Evolutionary conservation across 2,113 vertebrate genomes (phyloP), one percentile per base, ranked within the genome.

Genomic region (Barnardius zonarius): DNA sequence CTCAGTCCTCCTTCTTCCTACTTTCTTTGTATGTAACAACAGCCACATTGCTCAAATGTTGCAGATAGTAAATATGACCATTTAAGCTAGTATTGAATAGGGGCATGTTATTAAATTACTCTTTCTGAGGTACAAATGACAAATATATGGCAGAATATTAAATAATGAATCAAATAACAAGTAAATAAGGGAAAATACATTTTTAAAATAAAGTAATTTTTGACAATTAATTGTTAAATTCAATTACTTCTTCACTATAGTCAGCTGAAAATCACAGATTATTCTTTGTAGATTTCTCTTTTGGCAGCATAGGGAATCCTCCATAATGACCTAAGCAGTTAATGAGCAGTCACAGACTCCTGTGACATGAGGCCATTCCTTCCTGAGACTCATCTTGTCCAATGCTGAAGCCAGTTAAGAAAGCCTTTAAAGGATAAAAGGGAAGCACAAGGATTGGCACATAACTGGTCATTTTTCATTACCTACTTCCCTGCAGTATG

Each of bases 41-140:
- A 41, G 19, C 31, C 5, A 5, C 7, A 2, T 48, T 2, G 3
- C 31, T 66, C 0, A 3, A 75, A 28, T 69, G 22, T 62, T 79
- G 9, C 11, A 30, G 18, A 31, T 73, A 8, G 33, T 64, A 73
- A 59, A 46, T 80, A 33, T 4, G 19, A 72, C 31, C 5, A 7
- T 70, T 57, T 83, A 59, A 76, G 27, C 17, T 63, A 43, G 57
- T 89, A n/a, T 5, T 51, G 52, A 37, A 5, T 9, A 41, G 35
- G 11, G 35, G 4, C 15, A 35, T 46, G 31, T 15, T 82, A 44
- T 7, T 37, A 33, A 89, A 39, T 64, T 87, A 37, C 79, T 73
- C 11, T 74, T 90, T 13, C 11, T 77, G 4, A 77, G 27, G 24
- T 77, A 80, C 2, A 24, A n/a, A 6, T 20, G 10, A 27, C 49